phyloP scores from a whole-genome alignment of 2,797 vertebrate genomes.

The Trichosurus vulpecula region DNA sequence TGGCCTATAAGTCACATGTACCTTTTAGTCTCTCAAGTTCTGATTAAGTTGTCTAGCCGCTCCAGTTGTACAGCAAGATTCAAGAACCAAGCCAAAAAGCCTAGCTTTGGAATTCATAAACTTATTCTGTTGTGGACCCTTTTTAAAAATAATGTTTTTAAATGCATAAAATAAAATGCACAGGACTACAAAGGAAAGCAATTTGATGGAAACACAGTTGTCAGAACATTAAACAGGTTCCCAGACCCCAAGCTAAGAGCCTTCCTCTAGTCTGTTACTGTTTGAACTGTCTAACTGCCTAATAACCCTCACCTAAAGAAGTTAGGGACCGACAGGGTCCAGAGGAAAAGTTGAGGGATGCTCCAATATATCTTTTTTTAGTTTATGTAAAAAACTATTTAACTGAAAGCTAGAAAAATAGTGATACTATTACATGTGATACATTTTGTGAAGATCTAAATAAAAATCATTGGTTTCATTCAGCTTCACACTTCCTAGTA shows the following conservation, averaged over 20 bases:
- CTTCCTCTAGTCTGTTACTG: neutral
- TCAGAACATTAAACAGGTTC: neutral
- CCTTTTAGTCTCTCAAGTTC: no score
- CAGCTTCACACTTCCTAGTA: conserved; percentile 68
- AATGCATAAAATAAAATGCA: no score
- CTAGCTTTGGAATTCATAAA: no score
- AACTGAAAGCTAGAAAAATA: conserved; percentile 85
- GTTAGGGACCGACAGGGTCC: neutral
- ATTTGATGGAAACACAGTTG: neutral
- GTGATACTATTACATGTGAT: conserved; percentile 75
- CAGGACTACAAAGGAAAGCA: no score
- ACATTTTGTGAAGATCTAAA: conserved; percentile 72
- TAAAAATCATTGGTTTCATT: conserved; percentile 66
- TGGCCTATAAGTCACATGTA: no score
- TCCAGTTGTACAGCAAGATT: no score
- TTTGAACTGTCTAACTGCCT: neutral
- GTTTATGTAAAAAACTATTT: conserved; percentile 92
- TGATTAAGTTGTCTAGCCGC: no score
- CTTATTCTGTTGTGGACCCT: no score
- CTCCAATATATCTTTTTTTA: neutral
- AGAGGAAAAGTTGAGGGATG: neutral
- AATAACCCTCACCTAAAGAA: no score
- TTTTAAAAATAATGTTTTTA: no score
- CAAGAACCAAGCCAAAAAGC: no score
- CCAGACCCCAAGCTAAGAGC: neutral